Conservation (phyloP, 2,797 vertebrate species). For the Gymnodraco acuticeps region DNA sequence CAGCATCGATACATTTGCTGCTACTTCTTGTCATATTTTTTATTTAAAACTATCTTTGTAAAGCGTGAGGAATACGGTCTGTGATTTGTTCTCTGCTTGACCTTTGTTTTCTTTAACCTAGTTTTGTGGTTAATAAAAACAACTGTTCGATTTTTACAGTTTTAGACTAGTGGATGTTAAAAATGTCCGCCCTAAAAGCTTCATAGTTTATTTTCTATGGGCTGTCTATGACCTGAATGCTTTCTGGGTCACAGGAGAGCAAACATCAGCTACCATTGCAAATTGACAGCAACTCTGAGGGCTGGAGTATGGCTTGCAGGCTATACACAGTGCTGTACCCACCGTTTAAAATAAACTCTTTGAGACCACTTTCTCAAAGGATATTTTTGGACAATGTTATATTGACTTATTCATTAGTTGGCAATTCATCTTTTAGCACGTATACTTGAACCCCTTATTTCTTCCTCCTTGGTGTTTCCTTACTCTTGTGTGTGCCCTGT, state of each 20-base stretch:
- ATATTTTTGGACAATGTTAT: background rate
- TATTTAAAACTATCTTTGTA: background rate
- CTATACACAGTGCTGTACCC: background rate
- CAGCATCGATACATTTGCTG: slow-evolving; percentile 23
- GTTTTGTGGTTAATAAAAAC: slow-evolving; percentile 2
- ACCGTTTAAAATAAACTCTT: background rate
- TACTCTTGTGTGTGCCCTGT: background rate
- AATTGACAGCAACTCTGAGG: slow-evolving; percentile 12
- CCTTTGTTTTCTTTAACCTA: background rate
- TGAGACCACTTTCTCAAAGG: background rate
- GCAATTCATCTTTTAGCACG: background rate
- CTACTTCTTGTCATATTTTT: background rate
- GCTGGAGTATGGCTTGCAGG: background rate
- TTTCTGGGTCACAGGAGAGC: slow-evolving; percentile 9
- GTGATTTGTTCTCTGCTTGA: background rate
- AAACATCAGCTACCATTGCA: background rate
- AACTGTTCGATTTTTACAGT: background rate
- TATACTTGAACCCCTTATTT: background rate
- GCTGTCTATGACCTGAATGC: slow-evolving; percentile 12
- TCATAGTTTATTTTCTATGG: background rate
- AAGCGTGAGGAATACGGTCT: background rate
- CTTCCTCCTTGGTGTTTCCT: background rate
- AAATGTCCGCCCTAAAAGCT: slow-evolving; percentile 15
- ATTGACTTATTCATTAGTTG: background rate
- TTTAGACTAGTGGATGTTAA: background rate